Evolutionary conservation across 2,888 invertebrate species (phyloP).

Genomic region (Tipula confusa): DNA sequence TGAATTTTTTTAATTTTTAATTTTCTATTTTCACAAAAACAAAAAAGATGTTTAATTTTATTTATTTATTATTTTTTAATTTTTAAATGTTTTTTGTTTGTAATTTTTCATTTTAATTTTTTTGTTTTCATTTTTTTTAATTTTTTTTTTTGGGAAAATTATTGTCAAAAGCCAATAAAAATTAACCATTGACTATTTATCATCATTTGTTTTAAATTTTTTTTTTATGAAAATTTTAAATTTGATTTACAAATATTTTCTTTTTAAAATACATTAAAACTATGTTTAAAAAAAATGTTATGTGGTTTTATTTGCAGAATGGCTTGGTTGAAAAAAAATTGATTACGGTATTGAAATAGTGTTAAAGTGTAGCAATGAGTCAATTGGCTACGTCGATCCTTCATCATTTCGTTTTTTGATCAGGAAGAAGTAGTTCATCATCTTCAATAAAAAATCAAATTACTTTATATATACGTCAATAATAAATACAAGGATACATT

Average conservation of each 20-base stretch:
- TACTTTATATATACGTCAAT: too few relatives aligned
- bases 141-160: not conserved
- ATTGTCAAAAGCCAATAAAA: not conserved
- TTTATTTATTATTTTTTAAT: constrained; percentile 4
- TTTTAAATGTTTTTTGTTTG: constrained; percentile 1
- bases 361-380: too few relatives aligned
- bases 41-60: constrained; percentile 1
- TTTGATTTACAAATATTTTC: not conserved
- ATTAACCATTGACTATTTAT: not conserved
- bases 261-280: not conserved
- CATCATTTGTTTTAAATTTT: not conserved
- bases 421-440: too few relatives aligned
- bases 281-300: constrained; percentile 7
- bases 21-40: constrained; percentile 10
- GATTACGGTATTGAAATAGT: too few relatives aligned
- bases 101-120: not conserved
- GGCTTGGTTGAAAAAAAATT: too few relatives aligned
- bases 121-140: too few relatives aligned
- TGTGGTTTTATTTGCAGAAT: too few relatives aligned
- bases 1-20: not conserved
- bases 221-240: not conserved
- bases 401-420: too few relatives aligned
- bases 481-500: too few relatives aligned
- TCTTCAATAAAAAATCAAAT: too few relatives aligned
- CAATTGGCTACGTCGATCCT: too few relatives aligned